Conservation (phyloP, 2,888 invertebrate genomes). For the Formica aserva region DNA sequence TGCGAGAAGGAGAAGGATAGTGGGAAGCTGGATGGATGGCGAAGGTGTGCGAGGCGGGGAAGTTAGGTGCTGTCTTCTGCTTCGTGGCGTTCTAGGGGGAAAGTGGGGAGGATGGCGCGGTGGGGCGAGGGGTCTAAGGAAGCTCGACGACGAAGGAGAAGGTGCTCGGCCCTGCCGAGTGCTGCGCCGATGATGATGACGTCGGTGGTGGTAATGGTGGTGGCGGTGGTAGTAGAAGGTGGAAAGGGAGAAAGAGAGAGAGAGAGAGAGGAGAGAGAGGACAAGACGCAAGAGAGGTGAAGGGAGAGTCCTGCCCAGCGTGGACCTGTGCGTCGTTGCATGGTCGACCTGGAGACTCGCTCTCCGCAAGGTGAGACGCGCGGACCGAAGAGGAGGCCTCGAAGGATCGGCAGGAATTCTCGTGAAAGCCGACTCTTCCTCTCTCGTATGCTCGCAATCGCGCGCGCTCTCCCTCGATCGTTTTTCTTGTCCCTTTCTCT, state of each 20-base stretch:
- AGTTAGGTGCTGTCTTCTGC: slow-evolving; percentile 67
- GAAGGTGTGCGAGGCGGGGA: slow-evolving; percentile 48
- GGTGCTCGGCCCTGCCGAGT: slow-evolving; percentile 51
- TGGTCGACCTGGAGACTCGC: slow-evolving; percentile 84
- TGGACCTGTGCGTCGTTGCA: slow-evolving; percentile 83
- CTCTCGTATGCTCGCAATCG: slow-evolving; percentile 61
- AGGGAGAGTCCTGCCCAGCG: slow-evolving; percentile 80
- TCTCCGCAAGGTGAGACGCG: slow-evolving; percentile 86
- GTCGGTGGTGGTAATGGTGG: slow-evolving; percentile 65
- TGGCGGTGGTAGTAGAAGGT: slow-evolving; percentile 62
- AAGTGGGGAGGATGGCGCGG: slow-evolving; percentile 38
- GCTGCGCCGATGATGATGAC: slow-evolving; percentile 52
- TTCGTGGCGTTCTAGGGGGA: slow-evolving; percentile 36
- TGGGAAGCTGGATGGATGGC: slow-evolving; percentile 48
- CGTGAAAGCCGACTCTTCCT: slow-evolving; percentile 75
- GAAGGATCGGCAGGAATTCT: slow-evolving; percentile 76
- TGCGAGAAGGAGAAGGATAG: slow-evolving; percentile 62
- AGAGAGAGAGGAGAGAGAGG: slow-evolving; percentile 57
- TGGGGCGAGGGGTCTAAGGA: slow-evolving; percentile 61
- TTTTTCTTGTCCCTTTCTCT: not conserved
- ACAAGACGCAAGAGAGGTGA: slow-evolving; percentile 63
- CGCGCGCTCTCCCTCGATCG: slow-evolving; percentile 42
- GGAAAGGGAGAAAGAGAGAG: slow-evolving; percentile 71
- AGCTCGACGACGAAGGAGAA: slow-evolving; percentile 66
- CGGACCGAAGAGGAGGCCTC: slow-evolving; percentile 79